Base-by-base conservation (phyloP, 2,888 invertebrate genomes). In the Noctua comes region DNA sequence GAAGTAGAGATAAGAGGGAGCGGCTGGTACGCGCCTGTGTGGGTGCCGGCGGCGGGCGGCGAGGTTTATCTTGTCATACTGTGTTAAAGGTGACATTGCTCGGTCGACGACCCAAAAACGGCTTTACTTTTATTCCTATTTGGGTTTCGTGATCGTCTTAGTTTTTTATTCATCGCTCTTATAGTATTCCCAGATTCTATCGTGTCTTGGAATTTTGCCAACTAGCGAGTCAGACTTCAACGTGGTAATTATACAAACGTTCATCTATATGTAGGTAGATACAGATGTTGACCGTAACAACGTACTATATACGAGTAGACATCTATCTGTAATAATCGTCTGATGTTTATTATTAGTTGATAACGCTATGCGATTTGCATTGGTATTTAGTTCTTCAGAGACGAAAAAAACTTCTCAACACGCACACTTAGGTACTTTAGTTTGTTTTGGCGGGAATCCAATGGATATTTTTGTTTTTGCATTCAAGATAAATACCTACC, bases 81-180 rank as follows among this genome's bases (percentile, higher is more conserved):
- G 78, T 88, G 90, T 90, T 91, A 93, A 94, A 96, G 96, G 95
- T 96, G 96, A 96, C 96, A 93, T 96, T 96, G 95, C 84, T 89
- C 92, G 95, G 95, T 91, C 95, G 89, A 91, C 91, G 95, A 95
- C 93, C 95, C 84, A 83, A 77, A 78, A 84, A 80, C 24, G 10
- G 91, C 91, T 92, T 93, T 93, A 92, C 87, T 92, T 91, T 89
- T 90, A 82, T 87, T 88, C 77, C 79, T 79, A 72, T 80, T 82
- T 82, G 40, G 82, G 71, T 59, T 80, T 74, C 18, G 64, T 73
- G 82, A 31, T 73, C 73, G 71, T 57, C 68, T 78, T 31, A 48
- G 43, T 79, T 80, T 80, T 68, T 64, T 77, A 79, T 70, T 68
- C 73, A 76, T 66, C 27, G 51, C 57, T 62, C 48, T 43, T 71